Conservation (phyloP, 1,140 invertebrate species). For the Coelopa frigida region DNA sequence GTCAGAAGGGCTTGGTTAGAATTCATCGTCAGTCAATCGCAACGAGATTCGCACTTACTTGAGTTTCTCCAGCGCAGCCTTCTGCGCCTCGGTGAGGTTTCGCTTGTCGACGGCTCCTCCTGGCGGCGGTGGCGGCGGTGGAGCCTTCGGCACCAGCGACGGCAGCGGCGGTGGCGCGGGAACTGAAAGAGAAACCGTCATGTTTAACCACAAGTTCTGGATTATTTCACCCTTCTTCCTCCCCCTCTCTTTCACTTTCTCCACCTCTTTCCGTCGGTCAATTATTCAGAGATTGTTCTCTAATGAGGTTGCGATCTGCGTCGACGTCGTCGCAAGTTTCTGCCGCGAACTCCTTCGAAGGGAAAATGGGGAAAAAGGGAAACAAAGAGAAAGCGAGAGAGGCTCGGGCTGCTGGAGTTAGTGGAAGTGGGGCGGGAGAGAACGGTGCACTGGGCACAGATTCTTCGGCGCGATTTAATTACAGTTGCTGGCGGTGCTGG, state of each 20-base stretch:
- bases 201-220: too few relatives aligned
- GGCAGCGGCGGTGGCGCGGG: constrained; percentile 39
- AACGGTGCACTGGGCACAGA: too few relatives aligned
- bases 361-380: not conserved
- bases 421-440: too few relatives aligned
- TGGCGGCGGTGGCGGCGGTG: constrained; percentile 62
- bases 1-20: constrained; percentile 43
- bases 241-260: not conserved
- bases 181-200: constrained; percentile 17
- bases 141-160: constrained; percentile 44
- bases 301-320: too few relatives aligned
- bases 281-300: too few relatives aligned
- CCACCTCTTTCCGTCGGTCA: too few relatives aligned
- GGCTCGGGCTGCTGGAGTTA: not conserved
- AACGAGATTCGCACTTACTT: constrained; percentile 26
- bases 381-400: not conserved
- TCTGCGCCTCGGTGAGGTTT: constrained; percentile 45
- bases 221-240: not conserved
- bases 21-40: constrained; percentile 22
- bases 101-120: constrained; percentile 43
- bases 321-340: too few relatives aligned
- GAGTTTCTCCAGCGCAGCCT: constrained; percentile 51
- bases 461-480: too few relatives aligned
- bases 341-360: too few relatives aligned
- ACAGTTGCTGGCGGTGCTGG: too few relatives aligned